Evolutionary conservation across 2,797 vertebrate species (phyloP).

Genomic region (Numenius phaeopus): DNA sequence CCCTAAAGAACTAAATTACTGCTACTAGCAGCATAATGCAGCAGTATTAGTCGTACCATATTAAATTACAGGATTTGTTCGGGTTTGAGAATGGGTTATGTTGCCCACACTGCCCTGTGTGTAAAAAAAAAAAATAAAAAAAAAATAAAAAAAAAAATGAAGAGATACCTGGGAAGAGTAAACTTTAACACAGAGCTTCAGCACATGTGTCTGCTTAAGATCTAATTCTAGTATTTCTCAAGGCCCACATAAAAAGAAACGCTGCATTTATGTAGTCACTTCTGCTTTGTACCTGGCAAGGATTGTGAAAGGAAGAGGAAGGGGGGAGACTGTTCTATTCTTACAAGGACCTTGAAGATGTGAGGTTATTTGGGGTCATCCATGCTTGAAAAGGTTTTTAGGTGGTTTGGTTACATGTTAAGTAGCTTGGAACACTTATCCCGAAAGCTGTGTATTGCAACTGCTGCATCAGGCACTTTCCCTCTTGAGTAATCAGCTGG

Average conservation of each 20-base stretch:
- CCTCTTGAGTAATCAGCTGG: not conserved
- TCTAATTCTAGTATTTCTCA: not conserved
- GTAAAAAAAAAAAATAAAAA: not conserved
- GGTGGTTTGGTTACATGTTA: not conserved
- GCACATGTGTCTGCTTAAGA: too few species aligned
- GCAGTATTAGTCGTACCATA: not conserved
- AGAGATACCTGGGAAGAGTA: not conserved
- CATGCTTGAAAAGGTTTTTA: slow-evolving; percentile 9
- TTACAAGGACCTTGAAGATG: not conserved
- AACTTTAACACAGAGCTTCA: too few species aligned
- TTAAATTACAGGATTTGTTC: not conserved
- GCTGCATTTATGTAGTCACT: not conserved
- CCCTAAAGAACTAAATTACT: not conserved
- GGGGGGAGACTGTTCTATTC: not conserved
- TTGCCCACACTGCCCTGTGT: not conserved
- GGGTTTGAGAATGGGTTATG: not conserved
- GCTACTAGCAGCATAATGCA: not conserved
- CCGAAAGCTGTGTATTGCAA: not conserved
- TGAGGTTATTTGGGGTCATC: not conserved
- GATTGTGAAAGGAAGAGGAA: not conserved
- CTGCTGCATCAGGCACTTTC: not conserved
- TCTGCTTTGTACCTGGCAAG: not conserved
- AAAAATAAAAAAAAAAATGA: not conserved
- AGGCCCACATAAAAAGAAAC: not conserved
- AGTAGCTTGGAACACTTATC: not conserved